A percentile compares a stretch with the other conserved stretches of the same genome.
These are phyloP conservation scores for Chalcosyrphus nemorum DNA, from an alignment of 2,888 invertebrate genomes.

Conservation along the genomic window DNA sequence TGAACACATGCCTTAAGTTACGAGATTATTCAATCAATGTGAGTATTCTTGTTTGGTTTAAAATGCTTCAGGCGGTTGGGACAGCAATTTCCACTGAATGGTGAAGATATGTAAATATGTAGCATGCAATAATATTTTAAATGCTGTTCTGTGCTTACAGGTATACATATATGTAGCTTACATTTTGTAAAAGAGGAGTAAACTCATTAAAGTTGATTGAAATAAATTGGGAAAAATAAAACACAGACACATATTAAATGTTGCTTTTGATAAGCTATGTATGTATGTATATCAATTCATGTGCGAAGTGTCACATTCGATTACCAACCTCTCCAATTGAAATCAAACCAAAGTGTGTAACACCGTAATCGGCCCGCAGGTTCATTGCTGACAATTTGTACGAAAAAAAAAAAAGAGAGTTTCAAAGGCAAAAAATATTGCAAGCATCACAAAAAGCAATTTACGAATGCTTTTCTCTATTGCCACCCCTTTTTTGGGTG, in stretches of 20 bases:
- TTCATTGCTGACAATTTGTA: neutral
- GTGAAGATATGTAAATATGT: too few species aligned
- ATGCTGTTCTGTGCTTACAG: too few species aligned
- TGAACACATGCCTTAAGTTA: neutral
- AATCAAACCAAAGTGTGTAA: neutral
- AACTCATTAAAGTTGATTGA: too few species aligned
- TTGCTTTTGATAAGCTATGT: too few species aligned
- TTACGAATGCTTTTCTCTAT: conserved; percentile 34
- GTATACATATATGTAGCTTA: too few species aligned
- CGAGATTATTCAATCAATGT: neutral
- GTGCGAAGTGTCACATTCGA: neutral
- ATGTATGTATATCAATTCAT: too few species aligned
- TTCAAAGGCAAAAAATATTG: conserved; percentile 22
- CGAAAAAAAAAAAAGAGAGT: neutral
- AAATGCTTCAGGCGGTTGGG: neutral
- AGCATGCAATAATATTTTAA: too few species aligned
- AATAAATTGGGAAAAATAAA: too few species aligned
- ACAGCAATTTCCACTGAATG: too few species aligned
- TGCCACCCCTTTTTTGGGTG: neutral
- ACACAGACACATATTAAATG: too few species aligned
- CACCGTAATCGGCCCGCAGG: conserved; percentile 7
- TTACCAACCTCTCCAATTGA: neutral
- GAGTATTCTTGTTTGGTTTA: neutral
- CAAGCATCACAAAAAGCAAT: conserved; percentile 27
- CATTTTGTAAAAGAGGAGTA: too few species aligned